Evolutionary conservation across 2,113 vertebrate genomes (phyloP).

Genomic region (Psammodynastes pulverulentus): DNA sequence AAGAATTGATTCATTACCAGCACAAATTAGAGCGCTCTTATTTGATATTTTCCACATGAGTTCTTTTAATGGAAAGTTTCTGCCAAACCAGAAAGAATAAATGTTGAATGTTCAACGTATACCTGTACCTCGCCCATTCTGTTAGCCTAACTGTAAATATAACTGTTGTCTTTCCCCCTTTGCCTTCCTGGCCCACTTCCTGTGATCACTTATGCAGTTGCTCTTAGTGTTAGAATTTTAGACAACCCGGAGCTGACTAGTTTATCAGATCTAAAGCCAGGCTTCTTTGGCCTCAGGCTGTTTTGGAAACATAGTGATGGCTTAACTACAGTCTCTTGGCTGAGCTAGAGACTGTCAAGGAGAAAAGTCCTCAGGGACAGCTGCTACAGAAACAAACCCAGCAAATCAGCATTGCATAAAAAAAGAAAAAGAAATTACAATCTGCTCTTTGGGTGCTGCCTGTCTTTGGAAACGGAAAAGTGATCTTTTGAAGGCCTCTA

Average conservation of each 20-base stretch:
- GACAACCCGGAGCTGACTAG: constrained; percentile 20
- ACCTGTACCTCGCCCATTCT: background rate
- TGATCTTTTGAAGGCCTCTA: background rate
- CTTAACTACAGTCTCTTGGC: background rate
- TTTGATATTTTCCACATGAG: constrained; percentile 20
- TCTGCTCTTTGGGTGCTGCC: background rate
- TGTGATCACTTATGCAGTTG: constrained; percentile 46
- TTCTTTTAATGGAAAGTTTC: background rate
- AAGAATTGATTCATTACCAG: constrained; percentile 24
- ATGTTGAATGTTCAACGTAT: constrained; percentile 43
- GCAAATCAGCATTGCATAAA: background rate
- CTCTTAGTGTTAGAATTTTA: constrained; percentile 41
- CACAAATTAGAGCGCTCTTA: constrained; percentile 13
- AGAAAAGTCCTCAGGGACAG: background rate
- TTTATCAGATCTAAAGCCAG: constrained; percentile 36
- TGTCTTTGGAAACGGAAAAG: background rate
- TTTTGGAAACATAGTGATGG: background rate
- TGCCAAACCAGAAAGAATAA: background rate
- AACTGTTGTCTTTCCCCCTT: background rate
- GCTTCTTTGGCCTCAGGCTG: background rate
- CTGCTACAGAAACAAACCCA: background rate
- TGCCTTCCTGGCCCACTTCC: background rate
- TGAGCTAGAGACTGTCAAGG: background rate
- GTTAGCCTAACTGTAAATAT: constrained; percentile 29
- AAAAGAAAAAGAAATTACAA: background rate